Conservation (phyloP, 2,113 vertebrate species). For the Nipponia nippon region DNA sequence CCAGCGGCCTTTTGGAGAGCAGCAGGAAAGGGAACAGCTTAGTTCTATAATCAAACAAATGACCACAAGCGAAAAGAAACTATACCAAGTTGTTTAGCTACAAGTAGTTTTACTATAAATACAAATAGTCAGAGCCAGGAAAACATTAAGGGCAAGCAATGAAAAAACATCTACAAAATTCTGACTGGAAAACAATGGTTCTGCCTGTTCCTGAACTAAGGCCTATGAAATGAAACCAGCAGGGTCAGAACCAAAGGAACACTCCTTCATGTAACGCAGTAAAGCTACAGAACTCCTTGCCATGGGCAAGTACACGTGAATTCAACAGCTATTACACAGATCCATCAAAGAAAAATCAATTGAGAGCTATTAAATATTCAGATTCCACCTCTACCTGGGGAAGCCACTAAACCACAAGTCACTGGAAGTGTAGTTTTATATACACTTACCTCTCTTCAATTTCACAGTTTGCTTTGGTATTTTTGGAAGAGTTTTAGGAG, state of each 20-base stretch:
- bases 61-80: background rate
- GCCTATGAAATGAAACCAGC: background rate
- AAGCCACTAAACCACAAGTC: background rate
- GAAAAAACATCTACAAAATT: background rate
- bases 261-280: accelerated
- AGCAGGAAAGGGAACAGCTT: background rate
- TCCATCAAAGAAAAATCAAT: background rate
- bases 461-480: background rate
- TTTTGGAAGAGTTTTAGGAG: background rate
- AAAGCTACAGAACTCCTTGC: background rate
- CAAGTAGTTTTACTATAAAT: background rate
- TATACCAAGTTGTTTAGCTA: background rate
- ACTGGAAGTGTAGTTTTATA: background rate
- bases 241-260: background rate
- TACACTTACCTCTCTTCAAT: background rate
- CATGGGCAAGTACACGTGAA: background rate
- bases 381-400: background rate
- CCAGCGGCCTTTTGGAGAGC: background rate
- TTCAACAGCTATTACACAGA: background rate
- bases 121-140: background rate
- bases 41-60: background rate
- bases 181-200: background rate
- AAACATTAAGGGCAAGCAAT: background rate
- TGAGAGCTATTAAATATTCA: background rate
- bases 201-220: background rate